These are phyloP conservation scores for Leptopilina boulardi DNA, from an alignment of 1,140 invertebrate genomes.

Conservation along the genomic window DNA sequence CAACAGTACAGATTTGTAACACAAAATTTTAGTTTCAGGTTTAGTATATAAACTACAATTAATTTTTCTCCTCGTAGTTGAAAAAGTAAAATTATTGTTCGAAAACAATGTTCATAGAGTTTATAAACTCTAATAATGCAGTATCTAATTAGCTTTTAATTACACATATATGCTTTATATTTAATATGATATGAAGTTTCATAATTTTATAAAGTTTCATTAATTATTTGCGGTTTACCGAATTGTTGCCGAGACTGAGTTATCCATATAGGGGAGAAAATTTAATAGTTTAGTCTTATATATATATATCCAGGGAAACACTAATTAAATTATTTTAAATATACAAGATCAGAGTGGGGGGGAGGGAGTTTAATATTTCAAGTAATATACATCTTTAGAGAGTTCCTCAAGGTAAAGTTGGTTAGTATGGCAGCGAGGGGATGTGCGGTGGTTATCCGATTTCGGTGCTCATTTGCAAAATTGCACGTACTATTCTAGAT, in stretches of 20 bases:
- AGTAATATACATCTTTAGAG: not conserved
- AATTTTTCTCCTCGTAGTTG: too few relatives aligned
- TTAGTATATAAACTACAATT: too few relatives aligned
- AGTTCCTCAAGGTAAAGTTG: slow-evolving; percentile 1
- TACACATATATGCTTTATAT: not conserved
- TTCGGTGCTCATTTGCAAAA: slow-evolving; percentile 55
- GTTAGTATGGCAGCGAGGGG: not conserved
- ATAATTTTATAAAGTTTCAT: slow-evolving; percentile 3
- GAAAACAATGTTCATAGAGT: not conserved
- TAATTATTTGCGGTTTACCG: slow-evolving; percentile 3
- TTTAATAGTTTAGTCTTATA: slow-evolving; percentile 39
- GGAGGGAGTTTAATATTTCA: slow-evolving; percentile 16
- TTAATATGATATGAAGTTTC: not conserved
- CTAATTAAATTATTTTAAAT: slow-evolving; percentile 33
- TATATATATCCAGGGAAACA: slow-evolving; percentile 33
- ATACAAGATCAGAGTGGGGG: not conserved
- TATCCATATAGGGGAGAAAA: not conserved
- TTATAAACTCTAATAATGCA: not conserved
- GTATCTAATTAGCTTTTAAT: not conserved
- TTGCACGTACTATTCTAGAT: slow-evolving; percentile 51
- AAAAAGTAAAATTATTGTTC: not conserved
- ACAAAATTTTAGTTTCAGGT: too few relatives aligned
- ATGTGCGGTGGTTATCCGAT: slow-evolving; percentile 45
- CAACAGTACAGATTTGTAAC: too few relatives aligned
- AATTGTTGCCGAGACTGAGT: not conserved